Base-by-base conservation (phyloP, 2,113 vertebrate genomes). In the Penelope pileata region DNA sequence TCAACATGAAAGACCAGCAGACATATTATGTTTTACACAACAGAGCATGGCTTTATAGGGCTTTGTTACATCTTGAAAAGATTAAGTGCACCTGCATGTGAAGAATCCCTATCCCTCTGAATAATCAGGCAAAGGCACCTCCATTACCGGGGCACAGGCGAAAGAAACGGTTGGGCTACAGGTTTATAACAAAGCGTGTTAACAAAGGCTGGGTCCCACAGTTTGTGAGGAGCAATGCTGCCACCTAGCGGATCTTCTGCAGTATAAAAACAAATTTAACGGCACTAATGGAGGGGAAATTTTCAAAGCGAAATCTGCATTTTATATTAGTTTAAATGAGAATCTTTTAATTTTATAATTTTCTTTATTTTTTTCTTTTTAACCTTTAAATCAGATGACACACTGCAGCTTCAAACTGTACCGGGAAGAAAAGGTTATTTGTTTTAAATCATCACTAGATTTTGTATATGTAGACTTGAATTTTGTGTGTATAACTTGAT, bases 41-140 rank as follows among this genome's bases (percentile, higher is more conserved):
- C 73, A 93, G 68, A 96, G 67, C 10, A 26, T 48, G 64, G 86
- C 93, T 95, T 97, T 97, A 95, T 15, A 60, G 91, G 84, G 76
- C 90, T 97, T 97, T 97, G 86, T 85, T 96, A 84, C 97, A 97
- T 97, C 97, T 98, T 97, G 97, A 97, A 98, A 96, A 96, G 93
- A 97, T 98, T 98, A 97, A 92, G 38, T 93, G 96, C 97, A 98
- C 97, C 97, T 98, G 97, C 96, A 95, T 4, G 42, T 89, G 93
- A 92, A 94, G 91, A 96, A 86, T 91, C 74, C 77, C 89, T 15
- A 5, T 62, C 36, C 36, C 43, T 90, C 89, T 72, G 90, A 92
- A 88, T 75, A 91, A 86, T 47, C 78, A 86, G 74, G 83, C 76
- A 64, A 59, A 96, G 88, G 74, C 66, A 42, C 90, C 86, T 87